These are phyloP conservation scores for Chrysemys picta DNA, from an alignment of 2,113 vertebrate species.

Conservation along the genomic window DNA sequence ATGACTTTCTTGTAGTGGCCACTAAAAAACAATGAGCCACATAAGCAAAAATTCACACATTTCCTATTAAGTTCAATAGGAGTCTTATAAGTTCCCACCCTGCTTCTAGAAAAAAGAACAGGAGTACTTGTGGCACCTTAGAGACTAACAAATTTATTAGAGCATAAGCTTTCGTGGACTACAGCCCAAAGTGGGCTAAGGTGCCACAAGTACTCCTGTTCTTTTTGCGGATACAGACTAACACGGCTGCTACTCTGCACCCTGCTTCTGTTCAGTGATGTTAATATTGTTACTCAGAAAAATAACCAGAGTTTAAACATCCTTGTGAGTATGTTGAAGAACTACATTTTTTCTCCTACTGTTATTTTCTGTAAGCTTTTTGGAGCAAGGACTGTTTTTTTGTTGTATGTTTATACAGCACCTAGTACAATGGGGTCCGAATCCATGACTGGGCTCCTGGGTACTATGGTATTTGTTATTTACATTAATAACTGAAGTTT, in stretches of 20 bases:
- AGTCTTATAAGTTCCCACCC: not conserved
- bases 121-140: too few relatives aligned
- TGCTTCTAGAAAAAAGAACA: not conserved
- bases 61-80: not conserved
- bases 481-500: not conserved
- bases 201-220: too few relatives aligned
- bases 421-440: not conserved
- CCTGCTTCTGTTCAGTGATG: not conserved
- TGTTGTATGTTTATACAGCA: not conserved
- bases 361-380: not conserved
- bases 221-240: too few relatives aligned
- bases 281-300: fast-evolving
- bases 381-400: not conserved
- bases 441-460: not conserved
- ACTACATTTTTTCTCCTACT: not conserved
- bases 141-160: too few relatives aligned
- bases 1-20: not conserved
- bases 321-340: not conserved
- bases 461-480: not conserved
- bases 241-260: not conserved
- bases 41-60: not conserved
- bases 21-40: not conserved
- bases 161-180: too few relatives aligned
- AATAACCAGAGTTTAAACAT: not conserved
- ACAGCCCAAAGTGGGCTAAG: too few relatives aligned